phyloP scores from a whole-genome alignment of 2,113 vertebrate genomes.

The Centrocercus urophasianus region DNA sequence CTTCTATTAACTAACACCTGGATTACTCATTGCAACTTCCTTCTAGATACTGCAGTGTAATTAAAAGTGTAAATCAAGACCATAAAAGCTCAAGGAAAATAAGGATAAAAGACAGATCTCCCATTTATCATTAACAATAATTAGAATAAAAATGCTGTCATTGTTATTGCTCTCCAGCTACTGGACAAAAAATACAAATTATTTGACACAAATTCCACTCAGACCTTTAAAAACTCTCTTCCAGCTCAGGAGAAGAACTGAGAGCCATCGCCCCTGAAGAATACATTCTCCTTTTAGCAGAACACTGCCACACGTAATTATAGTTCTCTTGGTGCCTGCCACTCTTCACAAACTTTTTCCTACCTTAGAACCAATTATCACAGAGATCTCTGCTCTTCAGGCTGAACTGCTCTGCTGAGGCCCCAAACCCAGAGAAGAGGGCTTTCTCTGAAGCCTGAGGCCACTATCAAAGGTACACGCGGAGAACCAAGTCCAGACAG shows the following conservation, averaged over 20 bases:
- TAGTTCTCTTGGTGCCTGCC: not conserved
- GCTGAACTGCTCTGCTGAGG: not conserved
- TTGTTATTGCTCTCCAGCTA: not conserved
- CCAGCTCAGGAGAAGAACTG: not conserved
- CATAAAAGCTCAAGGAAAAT: constrained; percentile 1
- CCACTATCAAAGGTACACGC: not conserved
- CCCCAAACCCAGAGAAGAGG: not conserved
- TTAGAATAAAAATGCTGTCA: not conserved
- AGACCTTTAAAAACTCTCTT: not conserved
- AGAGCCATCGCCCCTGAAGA: not conserved
- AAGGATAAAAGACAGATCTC: not conserved
- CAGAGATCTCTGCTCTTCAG: not conserved
- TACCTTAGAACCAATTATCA: not conserved
- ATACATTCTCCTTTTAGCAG: not conserved
- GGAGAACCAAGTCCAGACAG: not conserved
- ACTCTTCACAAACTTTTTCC: not conserved
- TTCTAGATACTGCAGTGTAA: not conserved
- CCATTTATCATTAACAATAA: not conserved
- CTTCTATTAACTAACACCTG: not conserved
- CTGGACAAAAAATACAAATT: not conserved
- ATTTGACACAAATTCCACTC: not conserved
- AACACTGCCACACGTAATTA: not conserved
- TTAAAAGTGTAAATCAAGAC: not conserved
- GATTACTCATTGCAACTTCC: not conserved
- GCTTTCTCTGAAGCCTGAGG: not conserved